phyloP scores from a whole-genome alignment of 1,140 invertebrate species.

The Oedothorax gibbosus region DNA sequence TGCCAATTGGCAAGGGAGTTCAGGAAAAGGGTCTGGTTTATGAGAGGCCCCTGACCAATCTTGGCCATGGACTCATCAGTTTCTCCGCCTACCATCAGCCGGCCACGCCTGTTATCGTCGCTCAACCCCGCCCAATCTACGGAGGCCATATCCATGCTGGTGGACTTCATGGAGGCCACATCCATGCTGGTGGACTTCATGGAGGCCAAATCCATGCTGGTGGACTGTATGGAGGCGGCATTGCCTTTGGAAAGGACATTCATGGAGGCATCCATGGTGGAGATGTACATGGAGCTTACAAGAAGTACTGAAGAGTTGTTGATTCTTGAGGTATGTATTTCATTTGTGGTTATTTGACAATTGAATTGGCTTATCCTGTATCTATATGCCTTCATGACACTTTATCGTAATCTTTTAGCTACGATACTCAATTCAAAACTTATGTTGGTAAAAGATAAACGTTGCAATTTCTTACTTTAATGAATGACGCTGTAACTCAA shows the following conservation, averaged over 20 bases:
- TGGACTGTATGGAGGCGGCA: neutral
- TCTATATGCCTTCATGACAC: no score
- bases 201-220: neutral
- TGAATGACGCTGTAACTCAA: no score
- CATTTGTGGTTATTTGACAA: no score
- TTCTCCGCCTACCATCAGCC: conserved; percentile 20
- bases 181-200: neutral
- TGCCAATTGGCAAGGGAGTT: neutral
- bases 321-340: neutral
- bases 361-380: no score
- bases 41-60: neutral
- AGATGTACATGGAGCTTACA: neutral
- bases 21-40: conserved; percentile 2
- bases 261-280: neutral
- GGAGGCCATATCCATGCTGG: neutral
- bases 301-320: conserved; percentile 4
- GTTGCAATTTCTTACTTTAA: no score
- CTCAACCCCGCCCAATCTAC: neutral
- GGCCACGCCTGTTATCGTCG: neutral
- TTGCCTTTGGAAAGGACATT: neutral
- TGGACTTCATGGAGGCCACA: neutral
- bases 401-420: no score
- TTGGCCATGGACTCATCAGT: conserved; percentile 25
- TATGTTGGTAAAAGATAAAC: no score
- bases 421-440: no score